Conservation (phyloP, 2,888 invertebrate genomes). For the Lutraria lutraria region DNA sequence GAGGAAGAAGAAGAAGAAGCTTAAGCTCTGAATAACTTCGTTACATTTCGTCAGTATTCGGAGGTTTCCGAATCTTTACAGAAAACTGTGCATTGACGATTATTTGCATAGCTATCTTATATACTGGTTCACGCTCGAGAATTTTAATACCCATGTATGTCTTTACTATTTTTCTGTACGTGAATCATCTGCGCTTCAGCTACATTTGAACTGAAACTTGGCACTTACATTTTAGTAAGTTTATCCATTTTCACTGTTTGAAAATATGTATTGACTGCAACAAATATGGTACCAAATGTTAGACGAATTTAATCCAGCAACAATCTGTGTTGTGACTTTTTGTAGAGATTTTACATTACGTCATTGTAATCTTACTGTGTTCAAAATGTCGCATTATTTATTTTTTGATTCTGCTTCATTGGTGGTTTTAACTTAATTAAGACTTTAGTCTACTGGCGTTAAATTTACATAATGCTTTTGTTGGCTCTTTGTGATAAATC, state of each 20-base stretch:
- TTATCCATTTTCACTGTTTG: not conserved
- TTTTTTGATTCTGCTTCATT: not conserved
- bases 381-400: not conserved
- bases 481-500: conserved; percentile 12
- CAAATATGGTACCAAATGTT: not conserved
- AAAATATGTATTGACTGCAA: not conserved
- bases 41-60: not conserved
- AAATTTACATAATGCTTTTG: conserved; percentile 25
- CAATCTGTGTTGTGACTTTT: conserved; percentile 7
- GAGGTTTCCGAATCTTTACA: not conserved
- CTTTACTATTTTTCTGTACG: too few relatives aligned
- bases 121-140: too few relatives aligned
- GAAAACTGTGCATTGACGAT: not conserved
- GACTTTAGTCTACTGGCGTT: not conserved
- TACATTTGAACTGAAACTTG: not conserved
- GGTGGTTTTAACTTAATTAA: not conserved
- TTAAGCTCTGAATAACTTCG: not conserved
- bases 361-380: not conserved
- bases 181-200: not conserved
- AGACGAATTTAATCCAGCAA: not conserved
- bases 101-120: too few relatives aligned
- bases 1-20: conserved; percentile 72
- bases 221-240: conserved; percentile 16
- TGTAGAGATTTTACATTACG: not conserved
- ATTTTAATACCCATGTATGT: too few relatives aligned